Conservation (phyloP, 2,888 invertebrate species). For the Pogonocherus hispidulus region DNA sequence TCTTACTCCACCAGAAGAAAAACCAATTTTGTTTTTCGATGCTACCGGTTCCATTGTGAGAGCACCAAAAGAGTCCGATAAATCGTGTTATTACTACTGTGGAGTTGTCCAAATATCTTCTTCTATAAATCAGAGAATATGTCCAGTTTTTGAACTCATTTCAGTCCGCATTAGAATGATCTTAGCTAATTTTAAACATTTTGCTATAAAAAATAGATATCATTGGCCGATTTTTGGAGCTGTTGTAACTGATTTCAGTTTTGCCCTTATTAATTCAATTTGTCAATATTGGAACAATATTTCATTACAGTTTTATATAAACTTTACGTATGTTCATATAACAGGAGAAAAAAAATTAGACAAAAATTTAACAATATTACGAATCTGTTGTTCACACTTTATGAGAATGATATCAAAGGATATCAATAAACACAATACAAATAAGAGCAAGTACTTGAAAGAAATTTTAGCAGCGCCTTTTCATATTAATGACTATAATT, state of each 20-base stretch:
- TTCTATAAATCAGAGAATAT: constrained; percentile 3
- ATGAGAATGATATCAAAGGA: constrained; percentile 23
- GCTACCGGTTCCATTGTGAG: background rate
- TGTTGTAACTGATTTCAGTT: constrained; percentile 18
- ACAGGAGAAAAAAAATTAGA: background rate
- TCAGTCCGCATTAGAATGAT: constrained; percentile 5
- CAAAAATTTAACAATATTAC: constrained; percentile 1
- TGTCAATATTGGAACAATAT: constrained; percentile 13
- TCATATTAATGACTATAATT: constrained; percentile 16
- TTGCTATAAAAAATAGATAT: background rate
- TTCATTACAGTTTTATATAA: constrained; percentile 5
- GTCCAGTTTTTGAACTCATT: constrained; percentile 6
- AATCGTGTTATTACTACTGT: constrained; percentile 16
- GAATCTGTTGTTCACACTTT: constrained; percentile 16
- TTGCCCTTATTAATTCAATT: background rate
- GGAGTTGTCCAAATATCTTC: constrained; percentile 16
- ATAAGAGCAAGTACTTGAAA: constrained; percentile 8
- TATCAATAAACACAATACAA: constrained; percentile 1
- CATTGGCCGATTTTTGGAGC: constrained; percentile 6
- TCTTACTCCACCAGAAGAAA: constrained; percentile 1
- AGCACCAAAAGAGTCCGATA: constrained; percentile 4
- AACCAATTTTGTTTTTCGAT: constrained; percentile 12
- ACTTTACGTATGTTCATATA: background rate
- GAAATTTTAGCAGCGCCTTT: constrained; percentile 21
- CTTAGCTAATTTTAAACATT: constrained; percentile 15